Conservation (phyloP, 2,888 invertebrate genomes). For the Halictus quadricinctus region DNA sequence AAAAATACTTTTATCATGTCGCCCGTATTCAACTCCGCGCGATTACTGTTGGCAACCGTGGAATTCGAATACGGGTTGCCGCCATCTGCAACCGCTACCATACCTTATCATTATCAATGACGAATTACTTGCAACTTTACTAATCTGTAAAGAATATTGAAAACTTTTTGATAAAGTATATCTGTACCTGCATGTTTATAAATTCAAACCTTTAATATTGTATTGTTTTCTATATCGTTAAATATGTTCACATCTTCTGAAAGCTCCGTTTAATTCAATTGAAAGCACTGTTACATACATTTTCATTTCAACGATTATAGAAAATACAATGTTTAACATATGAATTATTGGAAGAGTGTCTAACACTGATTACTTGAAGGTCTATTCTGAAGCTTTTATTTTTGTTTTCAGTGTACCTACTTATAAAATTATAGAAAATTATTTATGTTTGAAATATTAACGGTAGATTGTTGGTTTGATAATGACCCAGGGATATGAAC, state of each 20-base stretch:
- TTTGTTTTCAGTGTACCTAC: too few species aligned
- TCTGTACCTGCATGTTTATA: neutral
- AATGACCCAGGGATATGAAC: too few species aligned
- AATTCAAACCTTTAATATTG: neutral
- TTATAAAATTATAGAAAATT: too few species aligned
- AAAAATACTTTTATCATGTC: slow-evolving; percentile 18
- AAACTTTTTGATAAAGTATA: neutral
- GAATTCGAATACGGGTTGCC: slow-evolving; percentile 39
- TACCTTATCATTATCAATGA: neutral
- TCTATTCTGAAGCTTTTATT: too few species aligned
- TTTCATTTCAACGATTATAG: neutral
- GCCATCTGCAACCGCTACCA: neutral
- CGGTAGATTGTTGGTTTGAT: too few species aligned
- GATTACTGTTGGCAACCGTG: slow-evolving; percentile 13
- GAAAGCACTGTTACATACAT: neutral
- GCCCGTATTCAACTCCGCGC: slow-evolving; percentile 38
- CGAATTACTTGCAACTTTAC: neutral
- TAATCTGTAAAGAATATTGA: neutral
- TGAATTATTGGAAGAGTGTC: too few species aligned
- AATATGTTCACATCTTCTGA: neutral
- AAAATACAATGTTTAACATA: neutral
- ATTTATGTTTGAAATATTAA: too few species aligned
- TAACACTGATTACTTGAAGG: too few species aligned
- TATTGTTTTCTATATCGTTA: neutral
- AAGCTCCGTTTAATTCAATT: neutral